Conservation (phyloP, 2,888 invertebrate genomes). For the Nymphalis polychloros region DNA sequence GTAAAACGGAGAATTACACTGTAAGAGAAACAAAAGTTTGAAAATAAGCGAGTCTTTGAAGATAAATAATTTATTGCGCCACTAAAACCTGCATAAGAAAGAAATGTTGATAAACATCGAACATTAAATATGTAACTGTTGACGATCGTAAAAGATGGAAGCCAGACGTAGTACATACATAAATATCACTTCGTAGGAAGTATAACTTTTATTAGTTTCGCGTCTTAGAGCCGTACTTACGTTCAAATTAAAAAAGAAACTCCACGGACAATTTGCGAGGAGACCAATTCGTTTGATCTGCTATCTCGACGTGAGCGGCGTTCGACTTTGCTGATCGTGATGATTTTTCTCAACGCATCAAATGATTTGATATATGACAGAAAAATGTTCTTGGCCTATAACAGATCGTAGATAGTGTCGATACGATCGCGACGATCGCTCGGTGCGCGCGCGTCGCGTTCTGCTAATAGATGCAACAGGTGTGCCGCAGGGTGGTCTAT, state of each 20-base stretch:
- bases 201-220: constrained; percentile 69
- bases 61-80: constrained; percentile 79
- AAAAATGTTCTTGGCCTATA: constrained; percentile 36
- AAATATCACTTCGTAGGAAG: constrained; percentile 76
- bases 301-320: constrained; percentile 51
- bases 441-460: constrained; percentile 49
- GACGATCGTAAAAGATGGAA: constrained; percentile 77
- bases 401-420: constrained; percentile 42
- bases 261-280: constrained; percentile 69
- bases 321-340: constrained; percentile 57
- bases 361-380: constrained; percentile 65
- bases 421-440: constrained; percentile 68
- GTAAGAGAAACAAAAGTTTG: constrained; percentile 73
- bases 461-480: constrained; percentile 77
- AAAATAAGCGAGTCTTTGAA: constrained; percentile 79
- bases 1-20: constrained; percentile 56
- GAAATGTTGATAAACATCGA: constrained; percentile 82
- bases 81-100: constrained; percentile 81
- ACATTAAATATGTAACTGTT: constrained; percentile 82
- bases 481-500: constrained; percentile 74
- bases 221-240: constrained; percentile 60
- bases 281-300: constrained; percentile 64
- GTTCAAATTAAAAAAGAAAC: constrained; percentile 67
- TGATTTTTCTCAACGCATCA: constrained; percentile 72
- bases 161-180: constrained; percentile 72